Base-by-base conservation (phyloP, 1,140 invertebrate genomes). In the Phocides pigmalion region DNA sequence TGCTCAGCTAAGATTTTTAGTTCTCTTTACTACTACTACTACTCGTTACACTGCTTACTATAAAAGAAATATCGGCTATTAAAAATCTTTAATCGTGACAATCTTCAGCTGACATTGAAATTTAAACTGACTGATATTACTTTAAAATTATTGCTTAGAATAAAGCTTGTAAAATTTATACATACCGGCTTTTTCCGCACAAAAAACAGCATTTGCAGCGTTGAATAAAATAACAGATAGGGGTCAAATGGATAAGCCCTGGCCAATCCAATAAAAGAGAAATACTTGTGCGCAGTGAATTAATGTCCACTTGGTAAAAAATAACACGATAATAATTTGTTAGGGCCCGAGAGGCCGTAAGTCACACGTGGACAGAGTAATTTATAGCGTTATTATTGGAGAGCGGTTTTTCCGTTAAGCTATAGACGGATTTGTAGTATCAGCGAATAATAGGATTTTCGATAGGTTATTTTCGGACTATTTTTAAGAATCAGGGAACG, bases 261-360 rank as follows among this genome's bases (percentile, higher is more conserved):
- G 20, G 22, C 19, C 39, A 46, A 42, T 44, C 42, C 54, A 58
- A 58, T 58, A 69, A 70, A 65, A 49, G 50, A 47, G 32, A 62
- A 66, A 66, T 70, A 66, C 58, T 47, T 49, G 35, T 35, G 47
- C 44, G 44, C 51, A 19, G 68, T 61, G 59, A 64, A 62, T 67
- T 70, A 70, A 66, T 66, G 68, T 66, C 58, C 41, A 56, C 39
- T 62, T 61, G 49, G 46, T 62, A 61, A 66, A 70, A 66, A 66
- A 66, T 59, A 63, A 70, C 64, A 66, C 50, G 58, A 62, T 59
- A 70, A 63, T 66, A 66, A 66, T 66, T 66, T 66, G 64, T 63
- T 63, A 51, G 56, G 56, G 64, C 28, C 58, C 15, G 12, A 50
- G 11, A 25, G 15, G 25, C 37, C 66, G 62, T 64, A 59, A 59